Evolutionary conservation across 1,140 invertebrate genomes (phyloP), one percentile per base, ranked within the genome.

Genomic region (Hydropsyche tenuis): DNA sequence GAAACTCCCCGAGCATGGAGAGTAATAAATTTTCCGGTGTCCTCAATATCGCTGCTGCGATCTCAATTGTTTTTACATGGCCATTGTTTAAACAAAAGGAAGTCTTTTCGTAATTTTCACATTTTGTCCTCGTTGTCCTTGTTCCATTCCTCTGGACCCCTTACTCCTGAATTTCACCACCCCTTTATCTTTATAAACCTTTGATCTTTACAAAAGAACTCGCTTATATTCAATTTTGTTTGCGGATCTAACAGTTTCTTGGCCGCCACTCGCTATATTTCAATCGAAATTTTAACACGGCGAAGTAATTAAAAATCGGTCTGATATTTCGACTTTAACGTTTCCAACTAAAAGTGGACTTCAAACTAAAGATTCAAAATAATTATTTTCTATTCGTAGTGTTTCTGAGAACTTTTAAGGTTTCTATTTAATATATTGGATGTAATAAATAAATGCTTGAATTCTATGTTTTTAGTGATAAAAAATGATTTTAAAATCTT

Each of bases 51-150:
- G 48, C 22, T 16, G 68, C 16, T 46, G 68, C 27, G 68, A 70
- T 70, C 68, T 70, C 68, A 56, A 70, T 70, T 70, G 68, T 70
- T 70, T 70, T 70, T 70, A 56, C 45, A 56, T 56, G 68, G 48
- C 68, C 68, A 56, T 70, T 70, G 68, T 70, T 70, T 70, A 70
- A 56, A 70, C 68, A 70, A 70, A 70, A 70, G 68, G 42, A 46
- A 70, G 46, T 70, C 46, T 45, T 56, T 43, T 45, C 48, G 68
- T 14, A 56, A 70, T 70, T 70, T 70, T 70, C 68, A 70, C 68
- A 70, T 70, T 70, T 70, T 25, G 30, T 37, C 30, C 30, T 37
- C 30, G 3, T 37, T 9, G 30, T 37, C 30, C 30, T 37, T 37
- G 30, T 37, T 37, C 9, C 30, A 37, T 9, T 37, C 30, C 30